Percentiles rank a stretch among this genome's conserved stretches.
Evolutionary conservation across 2,113 vertebrate genomes (phyloP).

Genomic region (Emberiza fucata): DNA sequence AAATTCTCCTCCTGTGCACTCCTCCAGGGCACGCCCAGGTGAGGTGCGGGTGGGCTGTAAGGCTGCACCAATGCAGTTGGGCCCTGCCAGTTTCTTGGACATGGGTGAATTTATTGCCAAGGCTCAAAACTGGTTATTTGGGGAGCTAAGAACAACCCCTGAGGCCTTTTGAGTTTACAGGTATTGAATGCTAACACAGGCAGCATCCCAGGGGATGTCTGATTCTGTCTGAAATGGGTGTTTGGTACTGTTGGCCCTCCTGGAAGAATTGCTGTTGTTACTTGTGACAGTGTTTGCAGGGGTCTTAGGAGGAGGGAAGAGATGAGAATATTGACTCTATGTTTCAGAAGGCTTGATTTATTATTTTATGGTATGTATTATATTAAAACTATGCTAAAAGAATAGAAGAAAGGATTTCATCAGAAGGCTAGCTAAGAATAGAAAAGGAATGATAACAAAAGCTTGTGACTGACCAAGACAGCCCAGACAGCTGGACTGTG

Average conservation of each 20-base stretch:
- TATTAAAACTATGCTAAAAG: too few relatives aligned
- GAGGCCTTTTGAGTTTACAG: constrained; percentile 5
- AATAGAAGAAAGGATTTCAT: too few relatives aligned
- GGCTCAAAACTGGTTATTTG: constrained; percentile 22
- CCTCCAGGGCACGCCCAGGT: constrained; percentile 22
- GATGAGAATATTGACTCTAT: too few relatives aligned
- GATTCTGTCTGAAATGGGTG: neutral
- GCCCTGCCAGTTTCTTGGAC: neutral
- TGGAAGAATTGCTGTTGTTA: neutral
- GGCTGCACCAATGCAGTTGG: constrained; percentile 1
- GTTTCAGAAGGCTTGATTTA: too few relatives aligned
- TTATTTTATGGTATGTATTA: too few relatives aligned
- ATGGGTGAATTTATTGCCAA: constrained; percentile 44
- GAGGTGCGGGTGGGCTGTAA: constrained; percentile 11
- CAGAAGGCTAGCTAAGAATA: too few relatives aligned
- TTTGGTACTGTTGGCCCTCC: neutral
- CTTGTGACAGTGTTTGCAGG: too few relatives aligned
- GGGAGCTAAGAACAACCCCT: constrained; percentile 5
- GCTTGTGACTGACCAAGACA: too few relatives aligned
- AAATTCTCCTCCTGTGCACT: neutral
- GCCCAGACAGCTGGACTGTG: too few relatives aligned
- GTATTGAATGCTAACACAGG: neutral
- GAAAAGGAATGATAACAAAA: too few relatives aligned
- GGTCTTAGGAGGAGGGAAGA: too few relatives aligned
- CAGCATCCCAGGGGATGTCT: neutral